Evolutionary conservation across 2,888 invertebrate species (phyloP).

Genomic region (Mystacides longicornis): DNA sequence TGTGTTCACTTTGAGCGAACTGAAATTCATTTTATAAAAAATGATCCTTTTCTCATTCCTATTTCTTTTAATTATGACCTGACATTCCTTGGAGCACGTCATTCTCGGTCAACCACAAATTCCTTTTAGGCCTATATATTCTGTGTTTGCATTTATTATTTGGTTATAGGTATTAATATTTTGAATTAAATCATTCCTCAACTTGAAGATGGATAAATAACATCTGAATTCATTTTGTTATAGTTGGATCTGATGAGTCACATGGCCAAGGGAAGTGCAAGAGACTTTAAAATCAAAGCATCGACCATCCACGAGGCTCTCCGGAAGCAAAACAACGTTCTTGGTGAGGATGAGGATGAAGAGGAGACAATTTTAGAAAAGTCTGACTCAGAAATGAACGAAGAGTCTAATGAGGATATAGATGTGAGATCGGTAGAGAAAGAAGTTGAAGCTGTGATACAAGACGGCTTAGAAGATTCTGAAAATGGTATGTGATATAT

Average conservation of each 20-base stretch:
- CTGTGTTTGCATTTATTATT: no score
- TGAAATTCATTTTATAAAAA: no score
- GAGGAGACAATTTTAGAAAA: background rate
- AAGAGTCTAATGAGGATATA: background rate
- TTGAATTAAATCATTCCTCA: no score
- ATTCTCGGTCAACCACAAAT: no score
- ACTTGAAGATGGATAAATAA: no score
- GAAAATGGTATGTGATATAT: slow-evolving; percentile 2
- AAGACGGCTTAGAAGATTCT: slow-evolving; percentile 5
- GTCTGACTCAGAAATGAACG: background rate
- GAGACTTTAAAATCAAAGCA: slow-evolving; percentile 23
- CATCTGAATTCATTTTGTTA: slow-evolving; percentile 5
- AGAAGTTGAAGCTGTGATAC: slow-evolving; percentile 9
- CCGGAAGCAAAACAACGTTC: background rate
- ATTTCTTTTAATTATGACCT: no score
- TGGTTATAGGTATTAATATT: no score
- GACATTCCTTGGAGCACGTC: no score
- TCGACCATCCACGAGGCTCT: slow-evolving; percentile 20
- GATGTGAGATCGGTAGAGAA: background rate
- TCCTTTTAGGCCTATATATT: no score
- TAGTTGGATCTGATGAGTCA: slow-evolving; percentile 20
- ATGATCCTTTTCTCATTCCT: no score
- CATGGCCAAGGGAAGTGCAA: slow-evolving; percentile 20
- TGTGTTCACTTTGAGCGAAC: no score
- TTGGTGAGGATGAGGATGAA: background rate